phyloP scores from a whole-genome alignment of 2,113 vertebrate species.

The Emydura subglobosa region DNA sequence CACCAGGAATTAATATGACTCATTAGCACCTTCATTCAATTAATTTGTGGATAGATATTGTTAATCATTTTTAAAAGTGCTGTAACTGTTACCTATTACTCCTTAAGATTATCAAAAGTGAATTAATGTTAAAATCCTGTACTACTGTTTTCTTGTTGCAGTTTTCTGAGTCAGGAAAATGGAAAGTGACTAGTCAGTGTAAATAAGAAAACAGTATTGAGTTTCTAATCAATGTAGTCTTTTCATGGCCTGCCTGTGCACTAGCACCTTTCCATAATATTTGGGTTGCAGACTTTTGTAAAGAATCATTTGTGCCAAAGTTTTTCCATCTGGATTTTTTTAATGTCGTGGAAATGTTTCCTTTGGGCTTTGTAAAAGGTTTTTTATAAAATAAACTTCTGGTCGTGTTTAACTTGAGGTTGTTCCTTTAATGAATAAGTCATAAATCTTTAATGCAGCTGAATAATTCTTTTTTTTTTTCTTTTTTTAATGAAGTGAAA shows the following conservation, averaged over 20 bases:
- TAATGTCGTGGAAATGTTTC: not conserved
- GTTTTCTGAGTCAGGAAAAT: conserved; percentile 71
- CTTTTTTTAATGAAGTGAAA: not conserved
- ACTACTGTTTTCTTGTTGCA: conserved; percentile 57
- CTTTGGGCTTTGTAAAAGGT: not conserved
- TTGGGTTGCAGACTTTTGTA: not conserved
- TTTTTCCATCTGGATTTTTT: not conserved
- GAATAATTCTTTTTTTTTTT: not conserved
- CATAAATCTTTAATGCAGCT: not conserved
- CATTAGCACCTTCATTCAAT: conserved; percentile 4
- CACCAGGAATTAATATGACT: not conserved
- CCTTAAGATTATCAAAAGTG: conserved; percentile 51
- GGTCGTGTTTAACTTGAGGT: not conserved
- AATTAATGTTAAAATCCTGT: conserved; percentile 44
- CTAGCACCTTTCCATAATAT: not conserved
- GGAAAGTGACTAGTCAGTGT: conserved; percentile 73
- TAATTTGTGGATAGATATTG: not conserved
- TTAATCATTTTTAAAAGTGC: conserved; percentile 31
- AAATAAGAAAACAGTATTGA: too few relatives aligned
- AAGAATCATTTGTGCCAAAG: not conserved
- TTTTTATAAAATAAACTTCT: not conserved
- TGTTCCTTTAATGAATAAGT: not conserved
- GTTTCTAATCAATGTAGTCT: conserved; percentile 76
- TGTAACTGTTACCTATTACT: conserved; percentile 38
- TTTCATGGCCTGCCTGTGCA: conserved; percentile 51